Percentiles rank a stretch among this genome's conserved stretches.
Evolutionary conservation across 2,797 vertebrate species (phyloP).

Genomic region (Etheostoma perlongum): DNA sequence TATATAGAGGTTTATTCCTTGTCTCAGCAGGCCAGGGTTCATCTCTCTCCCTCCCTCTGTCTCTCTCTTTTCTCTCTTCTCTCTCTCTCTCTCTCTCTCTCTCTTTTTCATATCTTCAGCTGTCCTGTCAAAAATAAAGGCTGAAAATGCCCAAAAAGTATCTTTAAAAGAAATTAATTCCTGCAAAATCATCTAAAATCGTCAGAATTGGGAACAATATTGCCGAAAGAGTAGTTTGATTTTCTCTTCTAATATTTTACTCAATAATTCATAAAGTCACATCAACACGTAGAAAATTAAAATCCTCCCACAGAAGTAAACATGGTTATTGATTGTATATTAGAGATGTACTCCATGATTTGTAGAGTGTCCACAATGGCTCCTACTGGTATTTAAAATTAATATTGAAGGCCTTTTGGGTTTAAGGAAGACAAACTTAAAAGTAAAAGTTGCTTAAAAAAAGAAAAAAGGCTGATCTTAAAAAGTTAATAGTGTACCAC

Average conservation of each 20-base stretch:
- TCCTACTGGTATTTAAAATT: neutral
- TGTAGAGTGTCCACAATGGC: neutral
- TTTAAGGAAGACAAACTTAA: neutral
- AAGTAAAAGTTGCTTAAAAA: neutral
- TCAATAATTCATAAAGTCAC: neutral
- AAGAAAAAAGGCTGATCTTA: no score
- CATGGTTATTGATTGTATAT: slow-evolving; percentile 3
- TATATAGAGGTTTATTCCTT: no score
- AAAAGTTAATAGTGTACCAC: no score
- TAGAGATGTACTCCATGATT: neutral
- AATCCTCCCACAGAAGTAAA: neutral
- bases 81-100: no score
- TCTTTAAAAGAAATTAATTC: neutral
- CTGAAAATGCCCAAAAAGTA: no score
- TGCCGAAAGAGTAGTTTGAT: neutral
- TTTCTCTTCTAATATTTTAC: neutral
- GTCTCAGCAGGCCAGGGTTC: no score
- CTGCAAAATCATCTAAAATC: slow-evolving; percentile 25
- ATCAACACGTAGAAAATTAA: neutral
- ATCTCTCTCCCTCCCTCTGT: no score
- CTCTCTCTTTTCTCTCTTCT: no score
- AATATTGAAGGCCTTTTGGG: neutral
- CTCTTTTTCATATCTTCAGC: no score
- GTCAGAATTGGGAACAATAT: neutral
- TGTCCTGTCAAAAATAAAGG: no score